Conservation (phyloP, 2,113 vertebrate genomes). For the Muntiacus muntjak region DNA sequence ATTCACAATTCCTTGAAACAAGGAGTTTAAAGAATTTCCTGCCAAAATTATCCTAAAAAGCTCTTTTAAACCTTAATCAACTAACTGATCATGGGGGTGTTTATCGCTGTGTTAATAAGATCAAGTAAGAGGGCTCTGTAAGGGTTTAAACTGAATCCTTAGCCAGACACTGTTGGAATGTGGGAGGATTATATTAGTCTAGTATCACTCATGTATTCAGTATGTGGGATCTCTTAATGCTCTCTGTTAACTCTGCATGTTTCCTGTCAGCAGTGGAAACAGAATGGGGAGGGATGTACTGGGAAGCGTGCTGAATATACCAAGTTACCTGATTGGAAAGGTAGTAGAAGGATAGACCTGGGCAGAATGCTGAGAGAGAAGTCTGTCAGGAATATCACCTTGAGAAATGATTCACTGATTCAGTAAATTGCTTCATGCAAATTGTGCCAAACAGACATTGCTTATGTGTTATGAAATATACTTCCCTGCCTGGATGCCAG, state of each 20-base stretch:
- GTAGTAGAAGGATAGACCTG: not conserved
- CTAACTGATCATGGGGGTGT: not conserved
- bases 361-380: not conserved
- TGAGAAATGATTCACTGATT: slow-evolving; percentile 61
- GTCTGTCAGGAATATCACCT: not conserved
- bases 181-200: slow-evolving; percentile 7
- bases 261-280: slow-evolving; percentile 55
- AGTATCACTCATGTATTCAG: not conserved
- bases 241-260: not conserved
- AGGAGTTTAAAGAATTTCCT: slow-evolving; percentile 47
- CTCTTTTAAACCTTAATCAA: slow-evolving; percentile 49
- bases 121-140: slow-evolving; percentile 52
- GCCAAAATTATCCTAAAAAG: slow-evolving; percentile 45
- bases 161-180: not conserved
- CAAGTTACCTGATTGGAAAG: not conserved
- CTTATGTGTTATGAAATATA: slow-evolving; percentile 57
- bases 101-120: slow-evolving; percentile 42
- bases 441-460: slow-evolving; percentile 50
- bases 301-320: slow-evolving; percentile 27
- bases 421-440: slow-evolving; percentile 50
- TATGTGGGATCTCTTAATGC: slow-evolving; percentile 9
- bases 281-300: not conserved
- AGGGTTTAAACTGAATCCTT: slow-evolving; percentile 45
- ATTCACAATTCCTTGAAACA: slow-evolving; percentile 36
- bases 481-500: not conserved